Evolutionary conservation across 1,140 invertebrate genomes (phyloP).

Genomic region (Branchinecta lynchi): DNA sequence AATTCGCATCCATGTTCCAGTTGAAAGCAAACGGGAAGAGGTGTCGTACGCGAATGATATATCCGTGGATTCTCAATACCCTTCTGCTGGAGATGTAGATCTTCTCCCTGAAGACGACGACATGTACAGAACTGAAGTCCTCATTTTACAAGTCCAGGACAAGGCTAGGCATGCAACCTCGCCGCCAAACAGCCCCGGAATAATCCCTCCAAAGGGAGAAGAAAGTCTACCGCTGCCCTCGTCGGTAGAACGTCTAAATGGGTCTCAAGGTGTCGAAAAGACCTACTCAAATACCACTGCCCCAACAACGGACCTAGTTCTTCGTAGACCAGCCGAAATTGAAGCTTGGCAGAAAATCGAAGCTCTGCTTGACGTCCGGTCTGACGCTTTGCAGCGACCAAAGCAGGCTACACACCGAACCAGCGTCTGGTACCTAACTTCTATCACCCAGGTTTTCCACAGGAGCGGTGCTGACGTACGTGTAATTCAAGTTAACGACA

Average conservation of each 20-base stretch:
- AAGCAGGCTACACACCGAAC: slow-evolving; percentile 35
- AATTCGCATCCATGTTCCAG: too few species aligned
- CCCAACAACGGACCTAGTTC: not conserved
- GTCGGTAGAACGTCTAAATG: not conserved
- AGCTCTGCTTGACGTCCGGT: slow-evolving; percentile 28
- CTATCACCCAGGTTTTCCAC: slow-evolving; percentile 37
- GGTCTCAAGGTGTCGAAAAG: not conserved
- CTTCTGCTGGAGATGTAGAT: too few species aligned
- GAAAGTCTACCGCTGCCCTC: not conserved
- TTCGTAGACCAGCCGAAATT: slow-evolving; percentile 20
- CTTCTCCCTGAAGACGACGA: not conserved
- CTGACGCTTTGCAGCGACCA: slow-evolving; percentile 31
- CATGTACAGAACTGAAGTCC: slow-evolving; percentile 5
- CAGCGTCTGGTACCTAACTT: slow-evolving; percentile 43
- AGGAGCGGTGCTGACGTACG: slow-evolving; percentile 39
- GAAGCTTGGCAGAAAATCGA: slow-evolving; percentile 30
- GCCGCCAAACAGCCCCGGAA: not conserved
- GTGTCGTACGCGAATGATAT: too few species aligned
- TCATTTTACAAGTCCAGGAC: slow-evolving; percentile 20
- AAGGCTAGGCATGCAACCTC: slow-evolving; percentile 35
- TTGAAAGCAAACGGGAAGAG: too few species aligned
- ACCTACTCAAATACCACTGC: not conserved
- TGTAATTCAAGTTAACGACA: slow-evolving; percentile 36
- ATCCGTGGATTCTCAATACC: too few species aligned
- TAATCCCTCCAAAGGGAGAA: not conserved